Evolutionary conservation across 2,888 invertebrate genomes (phyloP).

Genomic region (Epinotia nisella): DNA sequence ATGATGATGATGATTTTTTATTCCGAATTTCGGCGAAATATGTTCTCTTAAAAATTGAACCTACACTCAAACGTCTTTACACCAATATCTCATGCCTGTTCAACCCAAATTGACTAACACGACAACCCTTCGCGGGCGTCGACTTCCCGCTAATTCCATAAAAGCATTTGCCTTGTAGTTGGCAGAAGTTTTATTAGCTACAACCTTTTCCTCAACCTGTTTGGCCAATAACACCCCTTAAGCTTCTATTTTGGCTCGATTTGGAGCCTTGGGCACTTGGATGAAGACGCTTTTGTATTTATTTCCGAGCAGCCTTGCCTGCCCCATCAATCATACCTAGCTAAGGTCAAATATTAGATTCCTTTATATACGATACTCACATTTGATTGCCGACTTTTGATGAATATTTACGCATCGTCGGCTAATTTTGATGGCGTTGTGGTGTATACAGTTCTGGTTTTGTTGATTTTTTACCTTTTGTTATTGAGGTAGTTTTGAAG

Average conservation of each 20-base stretch:
- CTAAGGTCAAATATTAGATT: constrained; percentile 42
- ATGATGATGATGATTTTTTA: too few species aligned
- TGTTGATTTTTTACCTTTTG: background rate
- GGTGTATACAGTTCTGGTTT: background rate
- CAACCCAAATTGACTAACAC: background rate
- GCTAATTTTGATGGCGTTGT: constrained; percentile 7
- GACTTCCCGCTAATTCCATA: constrained; percentile 38
- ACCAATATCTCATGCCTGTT: background rate
- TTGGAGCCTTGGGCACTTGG: constrained; percentile 21
- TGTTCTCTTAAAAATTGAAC: too few species aligned
- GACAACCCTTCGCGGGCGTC: background rate
- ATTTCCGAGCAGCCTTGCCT: constrained; percentile 34
- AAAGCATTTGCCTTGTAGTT: constrained; percentile 43
- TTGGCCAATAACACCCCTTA: background rate
- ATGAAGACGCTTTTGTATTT: constrained; percentile 26
- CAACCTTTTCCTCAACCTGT: constrained; percentile 27
- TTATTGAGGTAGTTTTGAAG: background rate
- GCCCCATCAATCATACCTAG: constrained; percentile 36
- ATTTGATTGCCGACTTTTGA: constrained; percentile 37
- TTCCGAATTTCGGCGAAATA: too few species aligned
- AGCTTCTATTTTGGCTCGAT: background rate
- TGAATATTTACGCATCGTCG: constrained; percentile 28
- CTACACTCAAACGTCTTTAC: too few species aligned
- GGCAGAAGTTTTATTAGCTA: constrained; percentile 42
- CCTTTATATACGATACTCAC: constrained; percentile 34